Evolutionary conservation across 1,140 invertebrate species (phyloP), one percentile per base, ranked within the genome.

Genomic region (Mamestra configurata): DNA sequence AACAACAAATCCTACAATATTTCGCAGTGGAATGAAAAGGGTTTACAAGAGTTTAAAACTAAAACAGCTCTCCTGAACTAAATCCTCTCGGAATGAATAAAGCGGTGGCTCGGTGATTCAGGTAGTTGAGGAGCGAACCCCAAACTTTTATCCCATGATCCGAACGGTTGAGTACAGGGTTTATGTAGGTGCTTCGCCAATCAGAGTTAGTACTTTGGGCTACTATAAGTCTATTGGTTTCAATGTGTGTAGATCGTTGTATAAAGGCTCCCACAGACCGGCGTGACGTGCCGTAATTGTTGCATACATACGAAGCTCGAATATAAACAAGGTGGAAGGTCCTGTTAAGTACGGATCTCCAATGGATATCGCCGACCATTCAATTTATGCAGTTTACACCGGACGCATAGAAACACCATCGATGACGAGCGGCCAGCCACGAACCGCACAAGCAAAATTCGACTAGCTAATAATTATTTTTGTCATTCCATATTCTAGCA

Each of bases 61-160:
- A 75, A 57, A 20, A 59, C 53, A 75, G 51, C 37, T n/a, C 20
- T 22, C n/a, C 35, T 22, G 18, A 24, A 75, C 53, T 40, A 75
- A 75, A 75, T 57, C 53, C 71, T 59, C 59, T 55, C 10, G n/a
- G n/a, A n/a, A n/a, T n/a, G 13, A 59, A 73, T 57, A 73, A 59
- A 75, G 51, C 53, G 6, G 53, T 72, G 31, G 27, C 24, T 66
- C 37, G 43, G 51, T 68, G 71, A 59, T 75, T 59, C 71, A 75
- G 51, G 35, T 75, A 57, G 35, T 24, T 37, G 71, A 7, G 35
- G 31, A 37, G 31, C 18, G 61, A 57, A 27, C 53, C 71, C 20
- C 1, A 59, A 75, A 75, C 53, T 75, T 75, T 71, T 75, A 75
- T 75, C 66, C 66, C 11, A 46, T 59, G 51, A 75, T 75, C 35